Conservation (phyloP, 1,140 invertebrate species). For the Anthonomus grandis region DNA sequence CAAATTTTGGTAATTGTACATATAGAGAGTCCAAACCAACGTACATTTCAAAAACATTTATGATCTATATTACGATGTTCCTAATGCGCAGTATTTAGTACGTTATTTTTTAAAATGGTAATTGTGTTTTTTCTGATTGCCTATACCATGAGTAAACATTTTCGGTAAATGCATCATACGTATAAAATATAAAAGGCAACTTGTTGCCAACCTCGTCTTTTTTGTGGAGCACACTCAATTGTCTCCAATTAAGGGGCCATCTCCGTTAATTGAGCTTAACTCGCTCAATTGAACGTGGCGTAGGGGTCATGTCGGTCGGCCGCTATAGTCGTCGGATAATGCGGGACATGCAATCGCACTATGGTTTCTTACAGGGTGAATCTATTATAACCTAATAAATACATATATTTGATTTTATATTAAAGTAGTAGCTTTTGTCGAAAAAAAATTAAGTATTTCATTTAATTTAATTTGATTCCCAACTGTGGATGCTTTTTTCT, state of each 20-base stretch:
- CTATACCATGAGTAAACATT: not conserved
- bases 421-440: no score
- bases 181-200: not conserved
- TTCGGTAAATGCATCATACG: not conserved
- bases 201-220: not conserved
- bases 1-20: no score
- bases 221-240: constrained; percentile 32
- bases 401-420: no score
- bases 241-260: constrained; percentile 44
- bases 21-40: not conserved
- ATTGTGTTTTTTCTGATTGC: no score
- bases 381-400: no score
- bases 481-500: no score
- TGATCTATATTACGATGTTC: not conserved
- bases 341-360: constrained; percentile 39
- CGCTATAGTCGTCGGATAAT: constrained; percentile 37
- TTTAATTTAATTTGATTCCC: no score
- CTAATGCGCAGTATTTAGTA: not conserved
- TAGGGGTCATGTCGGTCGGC: constrained; percentile 43
- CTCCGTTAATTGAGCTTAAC: constrained; percentile 47
- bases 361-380: constrained; percentile 24
- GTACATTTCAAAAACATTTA: not conserved
- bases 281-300: constrained; percentile 46
- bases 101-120: no score
- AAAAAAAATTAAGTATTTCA: no score